A percentile compares a stretch with the other conserved stretches of the same genome.
These are phyloP conservation scores for Lophius americanus DNA, from an alignment of 2,797 vertebrate species.

Conservation along the genomic window DNA sequence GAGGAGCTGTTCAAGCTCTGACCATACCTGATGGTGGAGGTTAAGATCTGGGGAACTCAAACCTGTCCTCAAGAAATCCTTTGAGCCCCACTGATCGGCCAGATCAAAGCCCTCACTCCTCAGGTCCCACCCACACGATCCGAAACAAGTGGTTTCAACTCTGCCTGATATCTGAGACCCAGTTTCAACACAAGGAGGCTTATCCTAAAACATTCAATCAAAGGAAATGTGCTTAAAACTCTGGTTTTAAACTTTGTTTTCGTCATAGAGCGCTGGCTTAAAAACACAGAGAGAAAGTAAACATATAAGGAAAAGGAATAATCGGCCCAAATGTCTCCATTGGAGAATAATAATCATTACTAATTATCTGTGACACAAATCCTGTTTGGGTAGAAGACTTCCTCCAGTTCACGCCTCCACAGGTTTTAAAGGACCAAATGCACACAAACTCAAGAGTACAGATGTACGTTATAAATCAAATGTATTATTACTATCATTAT, in stretches of 20 bases:
- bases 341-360: no score
- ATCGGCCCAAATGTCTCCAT: no score
- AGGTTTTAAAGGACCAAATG: conserved; percentile 54
- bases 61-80: conserved; percentile 67
- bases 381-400: no score
- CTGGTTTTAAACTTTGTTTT: no score
- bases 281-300: no score
- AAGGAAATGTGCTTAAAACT: no score
- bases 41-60: conserved; percentile 85
- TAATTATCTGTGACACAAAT: no score
- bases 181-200: no score
- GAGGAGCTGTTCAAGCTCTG: conserved; percentile 75
- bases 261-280: no score
- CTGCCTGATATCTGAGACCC: conserved; percentile 34
- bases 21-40: conserved; percentile 78
- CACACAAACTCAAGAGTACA: conserved; percentile 2
- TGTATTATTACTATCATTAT: no score
- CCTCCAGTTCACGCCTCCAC: conserved; percentile 42
- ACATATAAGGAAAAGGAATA: no score
- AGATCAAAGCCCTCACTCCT: conserved; percentile 45
- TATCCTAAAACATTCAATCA: no score
- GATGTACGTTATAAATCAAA: conserved; percentile 36
- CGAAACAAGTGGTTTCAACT: conserved; percentile 48
- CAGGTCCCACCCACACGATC: conserved; percentile 41
- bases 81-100: conserved; percentile 67